Conservation (phyloP, 92 coral and sea anemone genomes). For the Epizoanthus stellaris region DNA sequence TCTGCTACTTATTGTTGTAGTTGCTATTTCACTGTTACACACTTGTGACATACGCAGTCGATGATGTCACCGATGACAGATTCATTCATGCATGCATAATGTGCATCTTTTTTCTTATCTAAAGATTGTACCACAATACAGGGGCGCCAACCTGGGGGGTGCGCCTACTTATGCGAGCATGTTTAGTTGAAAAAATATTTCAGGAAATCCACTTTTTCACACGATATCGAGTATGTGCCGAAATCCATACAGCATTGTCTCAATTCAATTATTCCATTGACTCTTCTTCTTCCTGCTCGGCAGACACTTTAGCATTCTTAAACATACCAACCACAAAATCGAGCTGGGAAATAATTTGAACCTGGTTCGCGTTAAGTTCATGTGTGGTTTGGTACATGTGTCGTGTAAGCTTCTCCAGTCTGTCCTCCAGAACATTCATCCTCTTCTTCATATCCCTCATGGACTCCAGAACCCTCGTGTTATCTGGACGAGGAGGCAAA, state of each 20-base stretch:
- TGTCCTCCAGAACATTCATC: not conserved
- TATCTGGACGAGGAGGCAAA: not conserved
- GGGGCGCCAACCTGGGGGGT: too few relatives aligned
- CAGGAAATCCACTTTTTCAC: too few relatives aligned
- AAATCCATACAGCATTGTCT: too few relatives aligned
- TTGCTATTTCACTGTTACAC: too few relatives aligned
- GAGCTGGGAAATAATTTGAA: conserved; percentile 10
- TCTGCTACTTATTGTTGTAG: too few relatives aligned
- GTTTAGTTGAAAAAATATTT: too few relatives aligned
- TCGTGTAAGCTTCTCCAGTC: not conserved
- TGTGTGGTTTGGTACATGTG: not conserved
- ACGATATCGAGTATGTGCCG: not conserved
- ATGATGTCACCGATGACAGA: too few relatives aligned
- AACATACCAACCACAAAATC: not conserved
- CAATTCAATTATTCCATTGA: not conserved
- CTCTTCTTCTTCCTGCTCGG: not conserved
- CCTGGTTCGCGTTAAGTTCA: not conserved
- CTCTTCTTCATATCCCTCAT: not conserved
- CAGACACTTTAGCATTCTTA: not conserved
- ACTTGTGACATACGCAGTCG: too few relatives aligned
- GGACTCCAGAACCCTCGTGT: not conserved
- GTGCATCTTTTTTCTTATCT: too few relatives aligned
- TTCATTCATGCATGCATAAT: too few relatives aligned
- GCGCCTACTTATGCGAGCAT: too few relatives aligned
- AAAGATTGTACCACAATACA: too few relatives aligned